These are phyloP conservation scores for Leucania comma DNA, from an alignment of 2,888 invertebrate species.

Conservation along the genomic window DNA sequence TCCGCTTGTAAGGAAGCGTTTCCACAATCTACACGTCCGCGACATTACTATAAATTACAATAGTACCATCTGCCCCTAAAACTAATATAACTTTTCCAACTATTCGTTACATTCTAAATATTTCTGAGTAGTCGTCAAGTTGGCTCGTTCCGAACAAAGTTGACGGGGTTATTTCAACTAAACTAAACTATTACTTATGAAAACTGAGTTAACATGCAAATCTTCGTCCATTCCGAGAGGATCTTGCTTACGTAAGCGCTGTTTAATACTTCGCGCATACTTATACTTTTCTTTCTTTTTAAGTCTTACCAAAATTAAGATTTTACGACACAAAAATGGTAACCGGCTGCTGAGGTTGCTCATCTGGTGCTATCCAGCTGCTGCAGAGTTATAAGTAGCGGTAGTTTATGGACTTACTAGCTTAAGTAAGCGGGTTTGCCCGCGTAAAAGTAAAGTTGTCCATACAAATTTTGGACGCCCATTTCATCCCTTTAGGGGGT, in stretches of 20 bases:
- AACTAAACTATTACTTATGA: constrained; percentile 86
- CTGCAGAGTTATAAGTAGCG: constrained; percentile 30
- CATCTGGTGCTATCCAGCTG: constrained; percentile 31
- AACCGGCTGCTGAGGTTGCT: constrained; percentile 44
- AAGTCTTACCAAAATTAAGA: constrained; percentile 68
- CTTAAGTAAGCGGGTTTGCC: no score
- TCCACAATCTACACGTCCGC: constrained; percentile 61
- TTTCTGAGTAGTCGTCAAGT: constrained; percentile 80
- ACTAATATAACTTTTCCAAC: constrained; percentile 75
- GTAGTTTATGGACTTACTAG: background rate
- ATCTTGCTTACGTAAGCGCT: constrained; percentile 76
- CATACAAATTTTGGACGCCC: no score
- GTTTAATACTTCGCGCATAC: constrained; percentile 76
- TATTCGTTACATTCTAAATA: constrained; percentile 81
- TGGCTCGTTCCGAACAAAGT: constrained; percentile 78
- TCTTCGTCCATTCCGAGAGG: constrained; percentile 80
- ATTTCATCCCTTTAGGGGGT: no score
- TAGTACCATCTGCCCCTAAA: constrained; percentile 61
- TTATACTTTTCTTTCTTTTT: constrained; percentile 70
- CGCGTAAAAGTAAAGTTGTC: no score
- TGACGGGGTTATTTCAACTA: constrained; percentile 80
- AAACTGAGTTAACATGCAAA: constrained; percentile 88
- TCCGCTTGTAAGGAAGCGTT: constrained; percentile 55
- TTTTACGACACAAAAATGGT: constrained; percentile 63
- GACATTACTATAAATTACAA: constrained; percentile 66